Conservation (phyloP, 1,140 invertebrate genomes). For the Heliconius himera region DNA sequence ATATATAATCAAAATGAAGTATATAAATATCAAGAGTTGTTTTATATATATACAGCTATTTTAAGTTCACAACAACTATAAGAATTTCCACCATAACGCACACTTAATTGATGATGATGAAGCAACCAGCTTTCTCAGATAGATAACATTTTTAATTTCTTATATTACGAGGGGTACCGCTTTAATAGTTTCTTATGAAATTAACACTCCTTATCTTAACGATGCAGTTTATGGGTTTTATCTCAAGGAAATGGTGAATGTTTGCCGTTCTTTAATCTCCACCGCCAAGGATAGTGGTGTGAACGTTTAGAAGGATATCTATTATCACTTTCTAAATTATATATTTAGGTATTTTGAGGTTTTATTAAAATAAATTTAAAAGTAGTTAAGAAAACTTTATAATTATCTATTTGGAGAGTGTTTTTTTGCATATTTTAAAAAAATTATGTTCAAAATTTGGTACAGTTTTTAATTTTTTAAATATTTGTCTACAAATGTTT, state of each 20-base stretch:
- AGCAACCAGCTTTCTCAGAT: conserved; percentile 26
- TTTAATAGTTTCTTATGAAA: conserved; percentile 47
- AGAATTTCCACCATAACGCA: conserved; percentile 21
- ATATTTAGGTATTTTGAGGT: not conserved
- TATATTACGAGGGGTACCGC: conserved; percentile 34
- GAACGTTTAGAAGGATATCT: not conserved
- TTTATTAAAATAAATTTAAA: too few species aligned
- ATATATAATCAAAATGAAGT: not conserved
- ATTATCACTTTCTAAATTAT: not conserved
- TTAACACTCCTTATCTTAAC: conserved; percentile 47
- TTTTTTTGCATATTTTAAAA: too few species aligned
- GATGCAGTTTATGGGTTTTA: conserved; percentile 41
- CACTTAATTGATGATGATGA: conserved; percentile 36
- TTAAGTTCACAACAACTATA: not conserved
- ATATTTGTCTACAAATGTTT: too few species aligned
- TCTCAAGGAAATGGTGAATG: conserved; percentile 39
- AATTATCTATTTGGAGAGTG: too few species aligned
- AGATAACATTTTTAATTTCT: conserved; percentile 32
- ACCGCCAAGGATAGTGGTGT: conserved; percentile 30
- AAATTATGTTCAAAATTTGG: too few species aligned
- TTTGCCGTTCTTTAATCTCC: conserved; percentile 39
- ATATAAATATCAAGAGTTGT: not conserved
- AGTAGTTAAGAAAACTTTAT: too few species aligned
- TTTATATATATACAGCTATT: not conserved
- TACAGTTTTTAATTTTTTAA: too few species aligned